Evolutionary conservation across 2,113 vertebrate genomes (phyloP).

Genomic region (Genyomyrus donnyi): DNA sequence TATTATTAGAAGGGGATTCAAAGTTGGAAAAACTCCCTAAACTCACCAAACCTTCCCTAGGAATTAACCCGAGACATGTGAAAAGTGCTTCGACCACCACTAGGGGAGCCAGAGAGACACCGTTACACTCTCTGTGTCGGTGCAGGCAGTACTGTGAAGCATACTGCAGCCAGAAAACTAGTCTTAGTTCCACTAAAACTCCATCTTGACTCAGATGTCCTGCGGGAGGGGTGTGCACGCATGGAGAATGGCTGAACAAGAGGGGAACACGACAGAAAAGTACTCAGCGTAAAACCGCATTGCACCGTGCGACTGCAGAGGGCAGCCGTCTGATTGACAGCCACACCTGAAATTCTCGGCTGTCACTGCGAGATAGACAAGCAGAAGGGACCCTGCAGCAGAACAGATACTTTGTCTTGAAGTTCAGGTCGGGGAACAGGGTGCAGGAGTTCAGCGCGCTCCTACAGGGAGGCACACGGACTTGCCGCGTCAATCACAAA

Average conservation of each 20-base stretch:
- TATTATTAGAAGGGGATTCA: slow-evolving; percentile 17
- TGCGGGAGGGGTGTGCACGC: too few relatives aligned
- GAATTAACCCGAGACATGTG: not conserved
- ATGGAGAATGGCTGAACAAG: not conserved
- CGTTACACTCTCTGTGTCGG: not conserved
- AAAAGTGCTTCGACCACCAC: not conserved
- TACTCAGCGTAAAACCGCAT: not conserved
- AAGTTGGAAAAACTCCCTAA: not conserved
- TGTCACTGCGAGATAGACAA: not conserved
- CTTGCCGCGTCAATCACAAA: not conserved
- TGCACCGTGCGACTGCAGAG: not conserved
- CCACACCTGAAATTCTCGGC: not conserved
- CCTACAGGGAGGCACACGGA: not conserved
- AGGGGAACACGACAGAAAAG: not conserved
- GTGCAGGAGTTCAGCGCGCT: not conserved
- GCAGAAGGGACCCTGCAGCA: not conserved
- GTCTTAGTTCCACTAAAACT: not conserved
- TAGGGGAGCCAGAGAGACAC: not conserved
- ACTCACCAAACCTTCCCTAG: not conserved
- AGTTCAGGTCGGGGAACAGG: not conserved
- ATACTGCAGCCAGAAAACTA: not conserved
- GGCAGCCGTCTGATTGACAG: not conserved
- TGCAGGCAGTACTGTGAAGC: too few relatives aligned
- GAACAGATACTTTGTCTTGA: not conserved
- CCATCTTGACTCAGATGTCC: not conserved